These are phyloP conservation scores for Amphipoea lucens DNA, from an alignment of 2,888 invertebrate species.

Conservation along the genomic window DNA sequence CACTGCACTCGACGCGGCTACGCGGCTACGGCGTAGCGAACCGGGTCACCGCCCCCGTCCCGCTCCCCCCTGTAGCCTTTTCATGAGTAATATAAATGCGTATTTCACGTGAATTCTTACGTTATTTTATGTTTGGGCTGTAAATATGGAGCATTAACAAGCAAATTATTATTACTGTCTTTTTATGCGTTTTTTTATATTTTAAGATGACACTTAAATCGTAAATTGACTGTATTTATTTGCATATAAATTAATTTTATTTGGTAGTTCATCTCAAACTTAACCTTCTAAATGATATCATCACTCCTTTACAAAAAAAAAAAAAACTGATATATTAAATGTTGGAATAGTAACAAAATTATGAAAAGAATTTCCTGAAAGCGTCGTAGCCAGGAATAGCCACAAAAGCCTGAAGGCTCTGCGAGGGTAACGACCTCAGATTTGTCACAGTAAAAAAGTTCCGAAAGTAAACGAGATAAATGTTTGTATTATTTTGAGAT, in stretches of 20 bases:
- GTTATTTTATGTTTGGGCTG: constrained; percentile 50
- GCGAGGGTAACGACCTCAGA: constrained; percentile 45
- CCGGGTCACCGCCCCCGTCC: constrained; percentile 81
- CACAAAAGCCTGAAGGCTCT: constrained; percentile 46
- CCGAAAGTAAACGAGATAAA: constrained; percentile 47
- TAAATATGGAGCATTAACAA: constrained; percentile 53
- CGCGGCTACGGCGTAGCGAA: constrained; percentile 68
- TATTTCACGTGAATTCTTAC: constrained; percentile 61
- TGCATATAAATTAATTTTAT: constrained; percentile 18
- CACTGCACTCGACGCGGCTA: constrained; percentile 83
- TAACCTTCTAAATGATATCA: neutral
- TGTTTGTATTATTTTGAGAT: constrained; percentile 44
- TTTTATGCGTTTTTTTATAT: constrained; percentile 37
- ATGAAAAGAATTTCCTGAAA: constrained; percentile 28
- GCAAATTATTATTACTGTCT: constrained; percentile 53
- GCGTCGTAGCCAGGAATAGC: constrained; percentile 25
- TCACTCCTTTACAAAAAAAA: neutral
- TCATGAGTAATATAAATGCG: constrained; percentile 62
- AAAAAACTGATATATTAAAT: constrained; percentile 1
- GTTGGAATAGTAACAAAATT: neutral
- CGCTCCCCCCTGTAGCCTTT: constrained; percentile 60
- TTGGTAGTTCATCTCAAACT: neutral
- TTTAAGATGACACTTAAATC: constrained; percentile 1
- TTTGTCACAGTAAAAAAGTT: constrained; percentile 50
- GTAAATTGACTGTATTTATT: constrained; percentile 21